These are phyloP conservation scores for Desmophyllum pertusum DNA, from an alignment of 92 coral and sea anemone species.

Conservation along the genomic window DNA sequence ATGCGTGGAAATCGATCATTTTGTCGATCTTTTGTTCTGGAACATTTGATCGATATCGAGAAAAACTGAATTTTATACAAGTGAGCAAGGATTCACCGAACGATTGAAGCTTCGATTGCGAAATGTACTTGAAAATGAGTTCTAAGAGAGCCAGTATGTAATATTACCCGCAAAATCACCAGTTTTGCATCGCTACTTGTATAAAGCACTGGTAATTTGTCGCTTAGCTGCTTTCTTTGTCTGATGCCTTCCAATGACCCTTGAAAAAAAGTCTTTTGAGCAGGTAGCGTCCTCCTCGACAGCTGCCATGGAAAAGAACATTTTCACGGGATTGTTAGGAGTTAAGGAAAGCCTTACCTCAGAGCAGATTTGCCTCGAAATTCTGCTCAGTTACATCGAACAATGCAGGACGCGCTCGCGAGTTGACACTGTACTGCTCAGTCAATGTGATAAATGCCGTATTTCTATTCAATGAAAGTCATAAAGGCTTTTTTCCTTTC, in stretches of 20 bases:
- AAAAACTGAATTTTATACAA: neutral
- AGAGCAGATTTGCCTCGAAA: neutral
- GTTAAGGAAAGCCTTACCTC: neutral
- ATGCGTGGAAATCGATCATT: slow-evolving; percentile 35
- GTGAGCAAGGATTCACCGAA: neutral
- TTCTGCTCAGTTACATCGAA: neutral
- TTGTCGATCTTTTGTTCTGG: slow-evolving; percentile 20
- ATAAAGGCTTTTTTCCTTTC: slow-evolving; percentile 11
- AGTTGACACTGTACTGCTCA: neutral
- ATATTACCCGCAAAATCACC: slow-evolving; percentile 25
- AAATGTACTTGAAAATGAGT: neutral
- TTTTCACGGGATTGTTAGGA: neutral
- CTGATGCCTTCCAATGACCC: slow-evolving; percentile 10
- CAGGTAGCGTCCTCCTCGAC: slow-evolving; percentile 26
- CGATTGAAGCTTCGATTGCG: neutral
- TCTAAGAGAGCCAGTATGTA: neutral
- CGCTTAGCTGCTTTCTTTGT: slow-evolving; percentile 45
- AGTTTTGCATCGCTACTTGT: slow-evolving; percentile 10
- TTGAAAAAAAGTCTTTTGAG: neutral
- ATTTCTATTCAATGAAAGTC: slow-evolving; percentile 11
- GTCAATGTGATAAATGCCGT: slow-evolving; percentile 4
- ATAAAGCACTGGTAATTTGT: slow-evolving; percentile 31
- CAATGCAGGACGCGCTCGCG: neutral
- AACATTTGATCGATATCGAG: slow-evolving; percentile 22
- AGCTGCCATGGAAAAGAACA: neutral